phyloP scores from a whole-genome alignment of 2,888 invertebrate genomes.

The Melipona bicolor region DNA sequence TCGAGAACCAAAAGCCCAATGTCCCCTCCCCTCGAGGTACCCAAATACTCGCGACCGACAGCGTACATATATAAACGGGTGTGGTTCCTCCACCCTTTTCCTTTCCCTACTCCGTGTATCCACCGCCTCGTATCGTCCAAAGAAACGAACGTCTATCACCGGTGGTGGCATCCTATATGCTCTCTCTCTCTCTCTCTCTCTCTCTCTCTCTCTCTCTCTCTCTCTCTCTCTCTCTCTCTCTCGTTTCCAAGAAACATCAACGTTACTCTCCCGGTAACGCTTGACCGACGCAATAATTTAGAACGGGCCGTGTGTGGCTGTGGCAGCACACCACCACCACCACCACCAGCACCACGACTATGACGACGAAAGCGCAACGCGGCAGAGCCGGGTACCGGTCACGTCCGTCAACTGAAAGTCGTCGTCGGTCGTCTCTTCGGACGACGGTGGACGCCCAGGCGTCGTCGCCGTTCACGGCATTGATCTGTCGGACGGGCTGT shows the following conservation, averaged over 20 bases:
- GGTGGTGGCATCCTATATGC: too few species aligned
- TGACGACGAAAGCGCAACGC: constrained; percentile 43
- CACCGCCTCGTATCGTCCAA: constrained; percentile 12
- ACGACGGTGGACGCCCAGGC: constrained; percentile 80
- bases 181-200: too few species aligned
- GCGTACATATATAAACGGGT: constrained; percentile 65
- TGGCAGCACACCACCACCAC: too few species aligned
- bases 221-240: too few species aligned
- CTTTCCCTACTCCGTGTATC: constrained; percentile 1
- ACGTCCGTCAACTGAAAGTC: constrained; percentile 65
- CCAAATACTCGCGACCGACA: constrained; percentile 75
- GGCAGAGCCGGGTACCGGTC: constrained; percentile 50
- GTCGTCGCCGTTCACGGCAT: constrained; percentile 83
- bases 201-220: too few species aligned
- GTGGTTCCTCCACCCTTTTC: constrained; percentile 58
- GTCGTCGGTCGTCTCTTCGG: constrained; percentile 69
- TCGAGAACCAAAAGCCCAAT: too few species aligned
- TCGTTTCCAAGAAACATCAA: background rate
- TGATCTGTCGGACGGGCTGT: constrained; percentile 83
- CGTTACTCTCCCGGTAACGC: background rate
- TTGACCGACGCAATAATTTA: background rate
- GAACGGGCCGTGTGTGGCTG: background rate
- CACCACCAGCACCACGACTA: background rate
- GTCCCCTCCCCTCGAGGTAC: background rate
- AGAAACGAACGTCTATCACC: constrained; percentile 39